These are phyloP conservation scores for Acleris laterana DNA, from an alignment of 2,888 invertebrate species.

Conservation along the genomic window DNA sequence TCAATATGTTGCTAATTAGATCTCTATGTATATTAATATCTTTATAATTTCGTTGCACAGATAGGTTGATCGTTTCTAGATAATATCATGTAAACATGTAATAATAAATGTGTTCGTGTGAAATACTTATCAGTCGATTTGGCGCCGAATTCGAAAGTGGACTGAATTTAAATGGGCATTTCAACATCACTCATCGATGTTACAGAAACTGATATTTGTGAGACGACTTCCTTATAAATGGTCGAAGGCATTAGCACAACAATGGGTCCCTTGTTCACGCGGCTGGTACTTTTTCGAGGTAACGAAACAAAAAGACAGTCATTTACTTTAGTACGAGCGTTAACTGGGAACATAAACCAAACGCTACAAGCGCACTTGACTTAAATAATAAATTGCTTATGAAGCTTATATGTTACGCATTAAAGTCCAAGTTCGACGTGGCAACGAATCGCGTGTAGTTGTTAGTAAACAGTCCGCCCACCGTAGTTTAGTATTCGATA, in stretches of 20 bases:
- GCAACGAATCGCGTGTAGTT: constrained; percentile 26
- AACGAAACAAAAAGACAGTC: constrained; percentile 31
- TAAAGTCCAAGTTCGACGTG: constrained; percentile 1
- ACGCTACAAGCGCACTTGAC: constrained; percentile 4
- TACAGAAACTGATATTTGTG: constrained; percentile 19
- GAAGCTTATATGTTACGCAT: background rate
- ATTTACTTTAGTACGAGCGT: constrained; percentile 26
- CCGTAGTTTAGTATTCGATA: constrained; percentile 54
- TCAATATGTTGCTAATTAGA: background rate
- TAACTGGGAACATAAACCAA: constrained; percentile 30
- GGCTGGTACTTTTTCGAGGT: constrained; percentile 25
- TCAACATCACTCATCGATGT: constrained; percentile 14
- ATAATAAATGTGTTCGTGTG: background rate
- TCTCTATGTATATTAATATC: constrained; percentile 6
- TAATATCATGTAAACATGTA: background rate
- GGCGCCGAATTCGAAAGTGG: constrained; percentile 21
- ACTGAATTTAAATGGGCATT: constrained; percentile 10
- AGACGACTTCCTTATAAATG: constrained; percentile 28
- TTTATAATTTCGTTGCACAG: constrained; percentile 13
- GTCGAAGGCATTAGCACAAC: constrained; percentile 31
- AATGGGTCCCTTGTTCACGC: constrained; percentile 10
- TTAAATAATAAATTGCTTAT: background rate
- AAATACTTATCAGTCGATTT: background rate
- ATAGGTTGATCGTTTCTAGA: constrained; percentile 22
- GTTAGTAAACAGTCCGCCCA: constrained; percentile 54